These are phyloP conservation scores for Lacanobia wlatinum DNA, from an alignment of 2,888 invertebrate genomes.

Conservation along the genomic window DNA sequence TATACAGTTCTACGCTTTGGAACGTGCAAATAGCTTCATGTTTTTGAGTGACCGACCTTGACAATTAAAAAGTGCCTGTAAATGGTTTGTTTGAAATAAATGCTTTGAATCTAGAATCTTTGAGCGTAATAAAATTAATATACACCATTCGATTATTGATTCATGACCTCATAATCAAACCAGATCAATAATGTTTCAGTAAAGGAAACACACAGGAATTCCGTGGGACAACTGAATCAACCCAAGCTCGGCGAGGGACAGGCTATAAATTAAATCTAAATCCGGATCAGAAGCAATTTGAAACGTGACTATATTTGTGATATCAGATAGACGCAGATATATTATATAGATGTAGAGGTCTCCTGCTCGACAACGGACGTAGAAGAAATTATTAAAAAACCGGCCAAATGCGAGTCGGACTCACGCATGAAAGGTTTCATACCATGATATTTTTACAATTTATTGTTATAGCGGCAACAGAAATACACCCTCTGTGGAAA, in stretches of 20 bases:
- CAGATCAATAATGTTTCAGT: not conserved
- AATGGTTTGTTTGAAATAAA: too few species aligned
- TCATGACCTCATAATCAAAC: not conserved
- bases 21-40: too few species aligned
- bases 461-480: too few species aligned
- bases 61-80: too few species aligned
- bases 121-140: too few species aligned
- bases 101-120: too few species aligned
- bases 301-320: conserved; percentile 53
- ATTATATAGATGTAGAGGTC: not conserved
- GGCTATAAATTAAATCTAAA: conserved; percentile 61
- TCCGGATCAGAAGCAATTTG: conserved; percentile 58
- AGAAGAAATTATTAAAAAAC: conserved; percentile 18
- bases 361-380: not conserved
- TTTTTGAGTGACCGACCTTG: too few species aligned
- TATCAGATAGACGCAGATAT: not conserved
- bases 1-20: too few species aligned
- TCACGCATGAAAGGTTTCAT: too few species aligned
- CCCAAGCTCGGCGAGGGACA: conserved; percentile 37
- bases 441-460: too few species aligned
- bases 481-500: too few species aligned
- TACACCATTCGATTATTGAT: not conserved
- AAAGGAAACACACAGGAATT: conserved; percentile 6
- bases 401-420: too few species aligned
- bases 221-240: conserved; percentile 10